These are phyloP conservation scores for Didymodactylos carnosus DNA, from an alignment of 2,888 invertebrate genomes.

Conservation along the genomic window DNA sequence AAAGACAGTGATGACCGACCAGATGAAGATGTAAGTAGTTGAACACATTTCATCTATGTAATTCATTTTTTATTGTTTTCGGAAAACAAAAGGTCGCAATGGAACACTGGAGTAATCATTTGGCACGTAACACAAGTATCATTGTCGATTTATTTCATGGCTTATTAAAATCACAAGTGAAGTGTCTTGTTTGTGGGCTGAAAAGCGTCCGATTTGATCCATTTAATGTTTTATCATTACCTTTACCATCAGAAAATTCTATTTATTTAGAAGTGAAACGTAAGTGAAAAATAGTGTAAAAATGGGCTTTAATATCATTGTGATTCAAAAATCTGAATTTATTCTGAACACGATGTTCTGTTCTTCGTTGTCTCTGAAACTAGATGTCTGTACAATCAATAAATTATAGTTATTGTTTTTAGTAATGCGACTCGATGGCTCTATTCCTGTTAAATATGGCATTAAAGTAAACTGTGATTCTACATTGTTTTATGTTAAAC, in stretches of 20 bases:
- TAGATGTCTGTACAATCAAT: too few relatives aligned
- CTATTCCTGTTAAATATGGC: constrained; percentile 63
- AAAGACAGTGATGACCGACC: constrained; percentile 37
- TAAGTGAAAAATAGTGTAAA: neutral
- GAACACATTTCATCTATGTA: constrained; percentile 53
- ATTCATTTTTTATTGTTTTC: constrained; percentile 42
- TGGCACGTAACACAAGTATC: constrained; percentile 40
- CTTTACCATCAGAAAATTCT: constrained; percentile 45
- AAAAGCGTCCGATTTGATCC: constrained; percentile 44
- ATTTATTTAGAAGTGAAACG: constrained; percentile 30
- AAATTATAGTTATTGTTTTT: constrained; percentile 14
- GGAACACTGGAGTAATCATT: constrained; percentile 41
- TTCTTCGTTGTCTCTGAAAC: too few relatives aligned
- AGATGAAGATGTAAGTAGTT: constrained; percentile 39
- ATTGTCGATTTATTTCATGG: constrained; percentile 43
- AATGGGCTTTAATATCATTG: neutral
- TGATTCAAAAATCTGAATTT: too few relatives aligned
- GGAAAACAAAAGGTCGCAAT: constrained; percentile 31
- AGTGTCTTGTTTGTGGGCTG: constrained; percentile 41
- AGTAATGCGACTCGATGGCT: constrained; percentile 45
- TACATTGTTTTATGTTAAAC: constrained; percentile 54
- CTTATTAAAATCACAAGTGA: constrained; percentile 41
- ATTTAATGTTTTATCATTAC: constrained; percentile 42
- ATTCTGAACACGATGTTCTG: too few relatives aligned
- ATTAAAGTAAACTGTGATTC: constrained; percentile 61